These are phyloP conservation scores for Apogon talboti DNA, from an alignment of 2,797 vertebrate species.

Conservation along the genomic window DNA sequence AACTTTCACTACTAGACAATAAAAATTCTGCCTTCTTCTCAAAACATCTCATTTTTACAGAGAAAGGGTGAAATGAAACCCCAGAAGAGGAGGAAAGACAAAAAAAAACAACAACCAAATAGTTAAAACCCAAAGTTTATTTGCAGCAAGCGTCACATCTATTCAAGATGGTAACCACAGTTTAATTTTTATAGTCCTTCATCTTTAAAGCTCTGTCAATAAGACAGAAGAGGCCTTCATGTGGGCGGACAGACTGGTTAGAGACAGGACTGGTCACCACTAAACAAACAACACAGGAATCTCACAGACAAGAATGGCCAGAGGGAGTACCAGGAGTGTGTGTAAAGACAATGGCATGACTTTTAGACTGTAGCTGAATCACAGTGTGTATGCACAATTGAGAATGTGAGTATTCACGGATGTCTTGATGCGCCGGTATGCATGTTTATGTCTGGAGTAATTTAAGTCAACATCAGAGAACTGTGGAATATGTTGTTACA, in stretches of 20 bases:
- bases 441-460: constrained; percentile 43
- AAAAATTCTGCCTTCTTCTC: constrained; percentile 57
- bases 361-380: constrained; percentile 50
- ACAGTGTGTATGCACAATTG: constrained; percentile 37
- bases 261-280: constrained; percentile 68
- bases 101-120: constrained; percentile 23
- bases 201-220: constrained; percentile 63
- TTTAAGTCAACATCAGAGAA: constrained; percentile 42
- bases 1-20: constrained; percentile 72
- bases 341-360: constrained; percentile 53
- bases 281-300: constrained; percentile 71
- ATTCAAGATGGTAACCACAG: constrained; percentile 66
- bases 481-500: constrained; percentile 10
- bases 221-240: constrained; percentile 59
- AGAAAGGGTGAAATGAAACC: constrained; percentile 45
- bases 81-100: constrained; percentile 36
- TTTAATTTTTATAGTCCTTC: constrained; percentile 56
- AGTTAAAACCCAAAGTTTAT: constrained; percentile 62
- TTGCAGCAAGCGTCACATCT: constrained; percentile 58
- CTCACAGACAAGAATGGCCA: constrained; percentile 53
- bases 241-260: constrained; percentile 64
- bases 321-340: constrained; percentile 44
- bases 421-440: constrained; percentile 28
- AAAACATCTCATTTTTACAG: constrained; percentile 64
- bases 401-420: constrained; percentile 37